Conservation (phyloP, 2,797 vertebrate species). For the Borostomias antarcticus region DNA sequence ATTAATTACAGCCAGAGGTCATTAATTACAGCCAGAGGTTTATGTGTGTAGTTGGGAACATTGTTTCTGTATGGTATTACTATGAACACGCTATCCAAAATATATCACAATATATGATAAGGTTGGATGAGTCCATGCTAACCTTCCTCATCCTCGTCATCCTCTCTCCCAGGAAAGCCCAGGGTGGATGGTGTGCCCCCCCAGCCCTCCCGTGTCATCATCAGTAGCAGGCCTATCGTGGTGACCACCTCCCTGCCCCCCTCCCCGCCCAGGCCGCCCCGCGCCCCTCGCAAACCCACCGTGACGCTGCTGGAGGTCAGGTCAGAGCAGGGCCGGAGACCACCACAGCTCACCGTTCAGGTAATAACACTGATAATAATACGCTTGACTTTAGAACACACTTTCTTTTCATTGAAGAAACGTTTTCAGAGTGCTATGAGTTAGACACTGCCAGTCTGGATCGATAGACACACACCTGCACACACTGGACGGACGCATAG, state of each 20-base stretch:
- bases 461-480: not conserved
- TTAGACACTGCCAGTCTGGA: not conserved
- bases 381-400: too few relatives aligned
- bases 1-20: too few relatives aligned
- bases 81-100: too few relatives aligned
- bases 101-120: too few relatives aligned
- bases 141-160: not conserved
- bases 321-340: conserved; percentile 63
- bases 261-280: conserved; percentile 46
- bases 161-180: conserved; percentile 75
- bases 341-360: conserved; percentile 79
- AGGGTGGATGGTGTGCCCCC: conserved; percentile 64
- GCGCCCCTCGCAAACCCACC: conserved; percentile 62
- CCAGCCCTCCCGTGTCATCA: conserved; percentile 62
- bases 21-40: too few relatives aligned
- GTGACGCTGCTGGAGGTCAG: conserved; percentile 70
- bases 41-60: too few relatives aligned
- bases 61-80: too few relatives aligned
- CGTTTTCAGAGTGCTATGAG: too few relatives aligned
- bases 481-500: too few relatives aligned
- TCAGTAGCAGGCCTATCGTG: conserved; percentile 58
- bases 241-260: conserved; percentile 72
- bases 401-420: too few relatives aligned
- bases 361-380: too few relatives aligned
- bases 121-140: not conserved